A percentile compares a stretch with the other conserved stretches of the same genome.
These are phyloP conservation scores for Ophion ventricosus DNA, from an alignment of 2,888 invertebrate species.

Conservation along the genomic window DNA sequence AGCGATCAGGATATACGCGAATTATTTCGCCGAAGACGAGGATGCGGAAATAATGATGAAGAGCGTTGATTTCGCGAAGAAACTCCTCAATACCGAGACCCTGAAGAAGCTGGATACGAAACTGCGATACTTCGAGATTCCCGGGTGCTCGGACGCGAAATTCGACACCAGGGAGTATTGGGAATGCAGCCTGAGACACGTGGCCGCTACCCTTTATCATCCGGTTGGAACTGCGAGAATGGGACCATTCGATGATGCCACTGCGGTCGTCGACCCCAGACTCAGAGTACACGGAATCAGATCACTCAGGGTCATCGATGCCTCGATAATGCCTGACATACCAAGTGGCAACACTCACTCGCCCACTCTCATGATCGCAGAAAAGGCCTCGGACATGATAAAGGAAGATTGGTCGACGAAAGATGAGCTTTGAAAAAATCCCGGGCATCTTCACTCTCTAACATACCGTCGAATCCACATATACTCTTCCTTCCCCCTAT, in stretches of 20 bases:
- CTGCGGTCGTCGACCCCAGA: constrained; percentile 85
- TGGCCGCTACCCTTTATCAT: constrained; percentile 86
- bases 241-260: constrained; percentile 84
- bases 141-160: constrained; percentile 72
- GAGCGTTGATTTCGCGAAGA: constrained; percentile 74
- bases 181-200: constrained; percentile 84
- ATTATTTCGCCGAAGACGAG: constrained; percentile 84
- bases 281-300: constrained; percentile 85
- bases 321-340: constrained; percentile 87
- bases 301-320: constrained; percentile 86
- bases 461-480: not conserved
- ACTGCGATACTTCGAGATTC: constrained; percentile 70
- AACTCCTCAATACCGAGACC: constrained; percentile 71
- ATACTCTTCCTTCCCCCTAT: not conserved
- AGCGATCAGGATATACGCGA: constrained; percentile 84
- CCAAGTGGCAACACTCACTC: constrained; percentile 87
- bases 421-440: constrained; percentile 72
- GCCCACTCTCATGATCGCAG: constrained; percentile 87
- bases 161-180: constrained; percentile 81
- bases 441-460: not conserved
- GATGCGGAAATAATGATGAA: constrained; percentile 82
- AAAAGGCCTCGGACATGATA: constrained; percentile 87
- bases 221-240: constrained; percentile 87
- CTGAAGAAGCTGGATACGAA: constrained; percentile 71
- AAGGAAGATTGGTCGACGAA: constrained; percentile 84